Conservation (phyloP, 2,888 invertebrate genomes). For the Heliconius ismenius region DNA sequence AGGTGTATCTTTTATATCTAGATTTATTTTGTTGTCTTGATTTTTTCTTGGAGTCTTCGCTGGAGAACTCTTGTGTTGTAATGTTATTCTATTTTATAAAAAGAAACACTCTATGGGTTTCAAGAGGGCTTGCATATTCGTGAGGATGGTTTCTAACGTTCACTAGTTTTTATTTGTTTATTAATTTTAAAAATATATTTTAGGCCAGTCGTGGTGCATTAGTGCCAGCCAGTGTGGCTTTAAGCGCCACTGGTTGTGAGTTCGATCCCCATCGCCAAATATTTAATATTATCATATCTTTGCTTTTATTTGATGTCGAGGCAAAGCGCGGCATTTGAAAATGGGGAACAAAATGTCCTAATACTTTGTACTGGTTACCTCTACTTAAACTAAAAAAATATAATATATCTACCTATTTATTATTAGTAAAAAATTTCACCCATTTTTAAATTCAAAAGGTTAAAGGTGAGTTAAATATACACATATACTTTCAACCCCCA, state of each 20-base stretch:
- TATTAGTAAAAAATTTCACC: too few relatives aligned
- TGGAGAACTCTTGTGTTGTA: not conserved
- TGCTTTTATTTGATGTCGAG: too few relatives aligned
- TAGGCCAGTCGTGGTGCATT: too few relatives aligned
- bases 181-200: not conserved
- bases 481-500: conserved; percentile 7
- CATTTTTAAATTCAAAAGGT: not conserved
- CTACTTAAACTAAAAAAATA: too few relatives aligned
- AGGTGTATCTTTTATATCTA: conserved; percentile 25
- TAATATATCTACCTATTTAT: too few relatives aligned
- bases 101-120: not conserved
- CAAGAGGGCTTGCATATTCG: not conserved
- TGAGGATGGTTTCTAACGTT: not conserved
- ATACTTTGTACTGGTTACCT: too few relatives aligned
- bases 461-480: not conserved
- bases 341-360: too few relatives aligned
- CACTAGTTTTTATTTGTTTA: not conserved
- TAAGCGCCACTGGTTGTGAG: too few relatives aligned
- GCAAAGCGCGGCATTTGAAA: too few relatives aligned
- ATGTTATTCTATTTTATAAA: conserved; percentile 14
- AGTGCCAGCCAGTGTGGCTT: too few relatives aligned
- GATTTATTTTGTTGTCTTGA: conserved; percentile 10
- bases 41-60: not conserved
- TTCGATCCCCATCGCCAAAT: too few relatives aligned
- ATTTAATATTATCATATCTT: too few relatives aligned